Percentiles rank a stretch among this genome's conserved stretches.
Conservation (phyloP, 1,140 invertebrate species). For the Lucilia sericata region DNA sequence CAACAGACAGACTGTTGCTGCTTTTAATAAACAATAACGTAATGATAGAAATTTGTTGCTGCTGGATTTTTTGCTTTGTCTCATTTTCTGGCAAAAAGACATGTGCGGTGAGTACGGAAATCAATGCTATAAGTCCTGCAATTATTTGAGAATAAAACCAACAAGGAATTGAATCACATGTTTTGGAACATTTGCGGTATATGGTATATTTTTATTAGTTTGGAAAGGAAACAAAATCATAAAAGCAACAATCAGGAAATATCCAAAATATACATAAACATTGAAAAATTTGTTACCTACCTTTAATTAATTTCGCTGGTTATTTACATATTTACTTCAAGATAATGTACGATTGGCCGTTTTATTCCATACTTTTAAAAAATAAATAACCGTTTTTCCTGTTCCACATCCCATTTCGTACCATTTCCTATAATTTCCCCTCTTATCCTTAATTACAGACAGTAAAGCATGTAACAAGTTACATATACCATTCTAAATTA, state of each 20-base stretch:
- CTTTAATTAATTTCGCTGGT: background rate
- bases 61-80: background rate
- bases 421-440: constrained; percentile 16
- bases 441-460: background rate
- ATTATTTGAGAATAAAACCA: background rate
- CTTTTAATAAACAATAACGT: background rate
- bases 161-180: constrained; percentile 16
- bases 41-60: background rate
- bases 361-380: background rate
- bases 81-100: constrained; percentile 42
- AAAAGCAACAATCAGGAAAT: constrained; percentile 46
- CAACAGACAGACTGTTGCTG: constrained; percentile 37
- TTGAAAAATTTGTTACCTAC: too few relatives aligned
- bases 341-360: too few relatives aligned
- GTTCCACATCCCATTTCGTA: background rate
- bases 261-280: background rate
- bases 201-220: too few relatives aligned
- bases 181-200: too few relatives aligned
- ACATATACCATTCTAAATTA: background rate
- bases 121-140: background rate
- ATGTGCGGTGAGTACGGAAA: constrained; percentile 42
- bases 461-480: constrained; percentile 8
- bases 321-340: background rate
- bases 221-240: constrained; percentile 18
- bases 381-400: background rate